Base-by-base conservation (phyloP, 2,113 vertebrate species). In the Rhagologus leucostigma region DNA sequence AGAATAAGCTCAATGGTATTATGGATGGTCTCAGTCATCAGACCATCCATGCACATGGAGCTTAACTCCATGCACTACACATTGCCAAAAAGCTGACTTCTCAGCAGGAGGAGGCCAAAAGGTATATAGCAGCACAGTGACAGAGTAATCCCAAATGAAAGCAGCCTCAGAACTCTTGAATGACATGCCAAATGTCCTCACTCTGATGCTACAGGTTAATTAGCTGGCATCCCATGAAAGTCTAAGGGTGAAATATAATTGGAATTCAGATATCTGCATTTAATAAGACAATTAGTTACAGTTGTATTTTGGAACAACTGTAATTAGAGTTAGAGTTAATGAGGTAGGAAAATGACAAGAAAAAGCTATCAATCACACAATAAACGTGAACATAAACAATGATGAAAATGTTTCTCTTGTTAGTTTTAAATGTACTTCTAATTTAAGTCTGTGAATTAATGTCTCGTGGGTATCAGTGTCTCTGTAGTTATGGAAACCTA, bases 301-400 rank as follows among this genome's bases (percentile, higher is more conserved):
- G 70, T 9, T 89, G 32, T 69, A 93, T 82, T 96, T 83, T 93
- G 56, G 76, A 90, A 93, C 69, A 94, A 89, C 18, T 71, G 20
- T 87, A 96, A 95, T 96, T 95, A 93, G 62, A 94, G 70, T 69
- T 71, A 79, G 5, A 89, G 71, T 59, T 93, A 94, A 94, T 83
- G 84, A 96, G 20, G 41, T 63, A 76, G 22, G 57, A 83, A 93
- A 79, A 90, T 74, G 78, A 94, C 93, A 96, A 90, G 50, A 84
- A 85, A 91, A 91, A 90, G 50, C 78, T 85, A 93, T 91, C 94
- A 86, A 88, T 95, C 93, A 90, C 70, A 68, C 20, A 52, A 74
- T 83, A 91, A 95, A 90, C 0, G 1, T 81, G 78, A 88, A 67
- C 2, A 0, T 63, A 94, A 94, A 91, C 94, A 91, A 60, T 68